Conservation (phyloP, 2,797 vertebrate genomes). For the Sparidentex hasta region DNA sequence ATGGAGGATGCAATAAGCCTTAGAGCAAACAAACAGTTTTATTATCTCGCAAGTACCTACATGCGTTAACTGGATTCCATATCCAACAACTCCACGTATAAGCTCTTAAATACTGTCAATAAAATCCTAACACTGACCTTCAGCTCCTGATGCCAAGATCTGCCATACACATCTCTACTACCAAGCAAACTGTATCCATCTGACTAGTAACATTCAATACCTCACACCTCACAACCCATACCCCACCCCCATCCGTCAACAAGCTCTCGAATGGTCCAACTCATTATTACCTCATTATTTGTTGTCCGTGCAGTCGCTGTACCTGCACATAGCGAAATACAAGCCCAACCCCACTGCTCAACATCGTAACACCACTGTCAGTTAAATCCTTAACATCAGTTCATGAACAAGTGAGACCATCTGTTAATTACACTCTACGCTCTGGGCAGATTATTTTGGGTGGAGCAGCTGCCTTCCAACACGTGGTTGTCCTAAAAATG, state of each 20-base stretch:
- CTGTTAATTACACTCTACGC: slow-evolving; percentile 55
- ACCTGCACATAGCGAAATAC: slow-evolving; percentile 8
- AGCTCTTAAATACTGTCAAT: not conserved
- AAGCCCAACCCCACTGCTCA: not conserved
- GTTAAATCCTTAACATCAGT: slow-evolving; percentile 29
- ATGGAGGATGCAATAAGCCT: not conserved
- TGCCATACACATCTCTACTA: not conserved
- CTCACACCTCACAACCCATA: not conserved
- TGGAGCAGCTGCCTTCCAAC: slow-evolving; percentile 42
- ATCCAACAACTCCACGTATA: not conserved
- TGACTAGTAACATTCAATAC: not conserved
- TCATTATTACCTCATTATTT: not conserved
- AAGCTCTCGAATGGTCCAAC: not conserved
- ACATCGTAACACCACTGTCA: slow-evolving; percentile 6
- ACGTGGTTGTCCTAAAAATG: slow-evolving; percentile 30
- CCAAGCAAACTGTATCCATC: not conserved
- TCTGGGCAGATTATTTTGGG: slow-evolving; percentile 50
- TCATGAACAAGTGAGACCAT: slow-evolving; percentile 52
- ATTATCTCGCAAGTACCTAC: not conserved
- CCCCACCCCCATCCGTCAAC: not conserved
- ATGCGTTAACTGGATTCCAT: not conserved
- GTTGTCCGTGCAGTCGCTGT: not conserved
- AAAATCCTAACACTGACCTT: not conserved
- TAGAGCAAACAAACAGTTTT: not conserved
- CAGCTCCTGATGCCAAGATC: not conserved